Conservation (phyloP, 37 sponge, comb jelly and placozoan genomes). For the Eunapius fragilis region DNA sequence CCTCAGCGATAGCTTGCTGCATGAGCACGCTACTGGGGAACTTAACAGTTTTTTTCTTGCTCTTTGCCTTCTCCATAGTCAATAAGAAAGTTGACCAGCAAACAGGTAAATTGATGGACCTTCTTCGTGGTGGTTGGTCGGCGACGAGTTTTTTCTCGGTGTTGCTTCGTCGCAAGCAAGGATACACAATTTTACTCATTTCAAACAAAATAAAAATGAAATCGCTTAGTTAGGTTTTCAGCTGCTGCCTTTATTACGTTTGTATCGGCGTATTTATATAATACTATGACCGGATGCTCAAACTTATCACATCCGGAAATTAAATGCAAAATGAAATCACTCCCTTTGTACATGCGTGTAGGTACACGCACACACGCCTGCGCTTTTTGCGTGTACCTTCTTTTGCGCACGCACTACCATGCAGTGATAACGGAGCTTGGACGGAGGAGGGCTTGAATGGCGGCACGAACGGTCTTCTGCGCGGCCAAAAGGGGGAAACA, state of each 20-base stretch:
- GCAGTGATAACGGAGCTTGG: conserved; percentile 69
- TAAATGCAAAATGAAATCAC: background rate
- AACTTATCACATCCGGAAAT: background rate
- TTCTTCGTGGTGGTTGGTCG: too few species aligned
- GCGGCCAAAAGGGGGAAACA: conserved; percentile 56
- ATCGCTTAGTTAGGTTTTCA: too few species aligned
- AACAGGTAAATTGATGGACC: too few species aligned
- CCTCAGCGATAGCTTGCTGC: conserved; percentile 64
- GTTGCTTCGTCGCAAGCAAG: too few species aligned
- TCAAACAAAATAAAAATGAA: too few species aligned
- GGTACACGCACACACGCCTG: too few species aligned
- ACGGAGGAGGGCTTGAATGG: conserved; percentile 37
- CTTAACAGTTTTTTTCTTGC: conserved; percentile 50
- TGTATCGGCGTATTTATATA: too few species aligned
- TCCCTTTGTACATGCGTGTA: too few species aligned
- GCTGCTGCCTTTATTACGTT: too few species aligned
- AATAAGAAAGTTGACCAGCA: background rate
- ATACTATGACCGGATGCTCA: background rate
- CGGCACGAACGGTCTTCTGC: conserved; percentile 51
- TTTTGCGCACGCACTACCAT: background rate
- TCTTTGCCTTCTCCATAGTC: conserved; percentile 13
- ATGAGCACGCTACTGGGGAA: conserved; percentile 60
- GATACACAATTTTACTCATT: too few species aligned
- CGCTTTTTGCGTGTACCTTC: conserved; percentile 30
- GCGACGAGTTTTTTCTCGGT: too few species aligned